Evolutionary conservation across 2,113 vertebrate species (phyloP).

Genomic region (Mirza zaza): DNA sequence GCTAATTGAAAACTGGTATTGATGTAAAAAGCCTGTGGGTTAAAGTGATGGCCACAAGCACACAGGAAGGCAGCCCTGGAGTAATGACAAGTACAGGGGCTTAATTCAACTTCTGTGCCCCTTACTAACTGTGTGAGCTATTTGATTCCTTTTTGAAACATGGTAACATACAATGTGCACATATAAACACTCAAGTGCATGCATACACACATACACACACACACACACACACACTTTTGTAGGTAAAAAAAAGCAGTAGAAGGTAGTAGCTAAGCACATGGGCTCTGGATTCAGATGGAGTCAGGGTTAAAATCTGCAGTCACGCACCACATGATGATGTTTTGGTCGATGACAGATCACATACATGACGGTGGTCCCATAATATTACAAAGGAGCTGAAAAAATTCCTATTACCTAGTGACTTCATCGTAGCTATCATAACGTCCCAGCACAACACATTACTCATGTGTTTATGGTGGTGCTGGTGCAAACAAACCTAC

Average conservation of each 20-base stretch:
- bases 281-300: background rate
- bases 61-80: background rate
- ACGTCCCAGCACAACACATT: background rate
- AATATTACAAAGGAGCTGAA: background rate
- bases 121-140: background rate
- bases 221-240: background rate
- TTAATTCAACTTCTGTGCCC: background rate
- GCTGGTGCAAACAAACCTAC: background rate
- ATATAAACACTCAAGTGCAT: background rate
- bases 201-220: background rate
- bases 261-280: accelerated
- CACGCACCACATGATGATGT: background rate
- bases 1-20: background rate
- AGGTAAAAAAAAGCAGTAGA: background rate
- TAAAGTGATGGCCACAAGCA: background rate
- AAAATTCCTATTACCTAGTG: background rate
- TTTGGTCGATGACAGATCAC: background rate
- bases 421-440: background rate
- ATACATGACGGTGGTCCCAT: background rate
- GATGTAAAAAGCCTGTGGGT: background rate
- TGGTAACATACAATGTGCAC: background rate
- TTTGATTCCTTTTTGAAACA: background rate
- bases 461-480: background rate
- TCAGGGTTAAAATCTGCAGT: background rate
- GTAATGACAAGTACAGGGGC: background rate